Conservation (phyloP, 1,140 invertebrate genomes). For the Aphelenchoides fujianensis region DNA sequence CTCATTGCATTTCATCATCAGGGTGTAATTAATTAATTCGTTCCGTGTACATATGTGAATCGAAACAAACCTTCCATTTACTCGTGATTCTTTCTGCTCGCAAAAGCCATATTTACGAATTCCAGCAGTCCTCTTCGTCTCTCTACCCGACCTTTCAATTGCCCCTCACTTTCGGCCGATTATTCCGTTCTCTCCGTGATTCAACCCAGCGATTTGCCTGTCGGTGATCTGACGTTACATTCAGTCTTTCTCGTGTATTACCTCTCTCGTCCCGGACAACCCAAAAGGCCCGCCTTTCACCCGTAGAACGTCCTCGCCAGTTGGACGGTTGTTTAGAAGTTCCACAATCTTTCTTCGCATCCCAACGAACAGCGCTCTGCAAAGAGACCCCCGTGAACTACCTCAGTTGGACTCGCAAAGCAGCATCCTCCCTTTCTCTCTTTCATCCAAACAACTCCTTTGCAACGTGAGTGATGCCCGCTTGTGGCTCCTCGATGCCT, state of each 20-base stretch:
- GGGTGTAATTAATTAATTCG: background rate
- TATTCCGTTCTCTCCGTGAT: background rate
- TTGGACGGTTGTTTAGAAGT: no score
- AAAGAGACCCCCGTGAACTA: background rate
- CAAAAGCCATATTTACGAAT: no score
- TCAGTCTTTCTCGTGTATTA: constrained; percentile 5
- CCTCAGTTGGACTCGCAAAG: constrained; percentile 1
- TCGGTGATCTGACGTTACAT: constrained; percentile 1
- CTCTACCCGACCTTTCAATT: no score
- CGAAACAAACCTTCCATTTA: background rate
- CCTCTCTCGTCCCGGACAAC: background rate
- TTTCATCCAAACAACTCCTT: no score
- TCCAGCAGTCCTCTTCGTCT: no score
- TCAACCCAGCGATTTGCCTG: background rate
- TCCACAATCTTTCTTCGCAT: background rate
- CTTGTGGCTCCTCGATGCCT: no score
- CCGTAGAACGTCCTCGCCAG: background rate
- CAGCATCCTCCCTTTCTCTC: no score
- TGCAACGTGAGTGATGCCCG: no score
- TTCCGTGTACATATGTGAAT: background rate
- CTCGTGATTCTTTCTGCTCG: background rate
- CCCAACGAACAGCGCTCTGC: background rate
- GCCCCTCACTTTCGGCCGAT: background rate
- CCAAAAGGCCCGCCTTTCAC: background rate
- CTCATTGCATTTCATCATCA: constrained; percentile 5